These are phyloP conservation scores for Prunella fulvescens DNA, from an alignment of 2,113 vertebrate species.

Conservation along the genomic window DNA sequence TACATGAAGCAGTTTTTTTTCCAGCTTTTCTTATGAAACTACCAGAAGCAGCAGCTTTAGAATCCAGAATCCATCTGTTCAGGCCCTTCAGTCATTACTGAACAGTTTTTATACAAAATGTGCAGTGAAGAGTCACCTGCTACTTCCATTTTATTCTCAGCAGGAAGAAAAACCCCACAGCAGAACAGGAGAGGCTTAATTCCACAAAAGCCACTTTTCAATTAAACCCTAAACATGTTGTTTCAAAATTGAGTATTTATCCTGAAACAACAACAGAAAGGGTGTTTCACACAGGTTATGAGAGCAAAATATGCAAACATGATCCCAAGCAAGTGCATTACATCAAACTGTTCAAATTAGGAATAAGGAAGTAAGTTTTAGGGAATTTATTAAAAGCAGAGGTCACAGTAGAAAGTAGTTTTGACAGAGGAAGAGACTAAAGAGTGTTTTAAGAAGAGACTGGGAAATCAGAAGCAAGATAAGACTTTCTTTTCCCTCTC, in stretches of 20 bases:
- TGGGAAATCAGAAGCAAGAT: neutral
- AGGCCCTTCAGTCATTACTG: neutral
- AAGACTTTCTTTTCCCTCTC: neutral
- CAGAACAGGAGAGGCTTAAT: neutral
- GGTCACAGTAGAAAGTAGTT: neutral
- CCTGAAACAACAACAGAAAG: neutral
- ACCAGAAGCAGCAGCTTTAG: neutral
- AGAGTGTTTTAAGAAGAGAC: neutral
- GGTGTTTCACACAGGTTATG: neutral
- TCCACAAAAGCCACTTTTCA: neutral
- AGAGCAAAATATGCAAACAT: neutral
- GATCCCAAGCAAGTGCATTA: neutral
- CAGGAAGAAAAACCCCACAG: neutral
- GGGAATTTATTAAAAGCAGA: neutral
- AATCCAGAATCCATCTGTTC: neutral
- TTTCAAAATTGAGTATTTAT: neutral
- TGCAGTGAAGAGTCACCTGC: neutral
- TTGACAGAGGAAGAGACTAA: neutral
- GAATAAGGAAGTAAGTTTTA: neutral
- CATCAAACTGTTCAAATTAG: neutral
- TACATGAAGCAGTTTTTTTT: neutral
- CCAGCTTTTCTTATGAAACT: neutral
- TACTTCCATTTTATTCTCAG: slow-evolving; percentile 20
- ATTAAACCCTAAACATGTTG: neutral
- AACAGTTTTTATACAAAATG: neutral